Percentiles rank a stretch among this genome's conserved stretches.
Conservation (phyloP, 1,140 invertebrate species). For the Akabosia matsudoensis region DNA sequence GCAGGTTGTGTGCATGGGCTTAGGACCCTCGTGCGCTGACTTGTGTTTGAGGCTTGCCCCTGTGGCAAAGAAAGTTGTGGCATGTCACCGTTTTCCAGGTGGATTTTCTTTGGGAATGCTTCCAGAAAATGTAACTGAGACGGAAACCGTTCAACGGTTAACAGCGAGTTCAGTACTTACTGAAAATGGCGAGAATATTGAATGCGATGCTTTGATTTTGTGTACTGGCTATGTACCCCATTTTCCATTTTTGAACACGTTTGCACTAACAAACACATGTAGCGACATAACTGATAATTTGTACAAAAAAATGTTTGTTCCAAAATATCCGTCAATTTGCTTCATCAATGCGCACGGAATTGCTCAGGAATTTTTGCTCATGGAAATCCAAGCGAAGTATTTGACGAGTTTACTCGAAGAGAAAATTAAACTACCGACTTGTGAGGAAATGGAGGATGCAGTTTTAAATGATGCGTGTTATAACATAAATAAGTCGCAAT, state of each 20-base stretch:
- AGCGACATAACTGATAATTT: neutral
- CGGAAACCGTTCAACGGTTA: neutral
- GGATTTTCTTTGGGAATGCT: neutral
- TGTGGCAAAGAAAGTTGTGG: neutral
- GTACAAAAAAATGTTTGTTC: neutral
- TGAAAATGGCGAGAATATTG: neutral
- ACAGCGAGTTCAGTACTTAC: neutral
- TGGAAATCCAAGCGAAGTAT: slow-evolving; percentile 7
- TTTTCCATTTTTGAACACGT: neutral
- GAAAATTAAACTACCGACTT: neutral
- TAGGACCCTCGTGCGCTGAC: slow-evolving; percentile 5
- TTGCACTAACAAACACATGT: neutral
- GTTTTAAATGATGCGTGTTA: neutral
- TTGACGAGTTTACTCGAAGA: neutral
- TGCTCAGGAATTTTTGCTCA: neutral
- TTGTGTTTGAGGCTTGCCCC: neutral
- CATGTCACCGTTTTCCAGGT: neutral
- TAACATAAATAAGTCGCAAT: neutral
- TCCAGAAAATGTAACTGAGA: neutral
- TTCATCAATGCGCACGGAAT: slow-evolving; percentile 2
- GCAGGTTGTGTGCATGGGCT: neutral
- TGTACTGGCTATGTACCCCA: neutral
- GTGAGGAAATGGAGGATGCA: neutral
- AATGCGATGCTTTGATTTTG: neutral
- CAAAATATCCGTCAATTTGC: neutral